Percentiles rank a stretch among this genome's conserved stretches.
These are phyloP conservation scores for Odontocolon sp. DNA, from an alignment of 2,888 invertebrate genomes.

Conservation along the genomic window DNA sequence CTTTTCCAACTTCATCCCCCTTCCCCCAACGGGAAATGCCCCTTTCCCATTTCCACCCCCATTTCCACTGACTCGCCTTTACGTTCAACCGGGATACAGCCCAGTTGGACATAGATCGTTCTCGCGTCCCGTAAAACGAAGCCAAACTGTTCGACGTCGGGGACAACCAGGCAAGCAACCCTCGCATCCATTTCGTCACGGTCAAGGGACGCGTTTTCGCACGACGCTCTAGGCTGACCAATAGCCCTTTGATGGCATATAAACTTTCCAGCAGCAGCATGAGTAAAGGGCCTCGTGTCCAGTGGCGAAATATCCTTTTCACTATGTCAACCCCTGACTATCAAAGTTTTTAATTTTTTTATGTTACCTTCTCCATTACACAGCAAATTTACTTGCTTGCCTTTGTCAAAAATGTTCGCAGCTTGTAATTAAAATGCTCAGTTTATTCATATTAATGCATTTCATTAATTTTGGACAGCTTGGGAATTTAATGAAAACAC, in stretches of 20 bases:
- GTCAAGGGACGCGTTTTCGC: constrained; percentile 53
- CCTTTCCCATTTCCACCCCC: constrained; percentile 55
- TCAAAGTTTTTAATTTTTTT: constrained; percentile 31
- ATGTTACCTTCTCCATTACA: background rate
- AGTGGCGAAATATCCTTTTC: background rate
- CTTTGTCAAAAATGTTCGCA: too few species aligned
- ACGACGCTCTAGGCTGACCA: constrained; percentile 26
- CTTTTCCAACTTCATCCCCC: constrained; percentile 41
- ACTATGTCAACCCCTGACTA: constrained; percentile 2
- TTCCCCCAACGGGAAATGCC: too few species aligned
- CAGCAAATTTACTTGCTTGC: background rate
- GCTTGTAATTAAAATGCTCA: too few species aligned
- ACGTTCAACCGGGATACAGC: constrained; percentile 44
- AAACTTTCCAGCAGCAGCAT: constrained; percentile 38
- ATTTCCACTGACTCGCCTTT: constrained; percentile 50
- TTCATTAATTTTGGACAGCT: too few species aligned
- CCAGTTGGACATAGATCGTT: constrained; percentile 55
- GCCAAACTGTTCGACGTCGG: constrained; percentile 63
- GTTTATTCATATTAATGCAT: too few species aligned
- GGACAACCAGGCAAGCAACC: constrained; percentile 39
- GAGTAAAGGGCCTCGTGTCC: background rate
- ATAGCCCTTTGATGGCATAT: constrained; percentile 45
- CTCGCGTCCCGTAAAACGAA: constrained; percentile 66
- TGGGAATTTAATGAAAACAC: too few species aligned
- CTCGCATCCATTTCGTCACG: constrained; percentile 58